A percentile compares a stretch with the other conserved stretches of the same genome.
phyloP scores from a whole-genome alignment of 1,140 invertebrate species.

The Megalopta genalis region DNA sequence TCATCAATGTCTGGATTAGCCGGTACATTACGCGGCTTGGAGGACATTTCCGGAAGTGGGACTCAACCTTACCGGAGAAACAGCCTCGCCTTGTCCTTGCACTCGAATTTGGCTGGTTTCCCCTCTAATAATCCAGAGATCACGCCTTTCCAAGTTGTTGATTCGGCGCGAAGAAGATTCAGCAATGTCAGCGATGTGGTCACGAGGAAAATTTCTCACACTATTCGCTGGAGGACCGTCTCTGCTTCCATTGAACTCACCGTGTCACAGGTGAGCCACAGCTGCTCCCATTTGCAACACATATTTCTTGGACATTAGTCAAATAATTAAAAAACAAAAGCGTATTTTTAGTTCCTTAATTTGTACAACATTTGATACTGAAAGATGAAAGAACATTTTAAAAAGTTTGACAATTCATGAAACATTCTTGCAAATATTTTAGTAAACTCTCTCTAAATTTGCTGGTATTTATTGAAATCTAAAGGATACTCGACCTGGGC shows the following conservation, averaged over 20 bases:
- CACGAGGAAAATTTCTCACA: slow-evolving; percentile 85
- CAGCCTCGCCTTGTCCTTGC: slow-evolving; percentile 68
- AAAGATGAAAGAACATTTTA: too few species aligned
- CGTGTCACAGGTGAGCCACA: slow-evolving; percentile 75
- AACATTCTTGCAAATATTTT: too few species aligned
- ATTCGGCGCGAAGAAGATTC: slow-evolving; percentile 81
- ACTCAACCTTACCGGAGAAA: slow-evolving; percentile 59
- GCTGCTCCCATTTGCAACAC: not conserved
- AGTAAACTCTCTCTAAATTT: too few species aligned
- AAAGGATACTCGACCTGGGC: too few species aligned
- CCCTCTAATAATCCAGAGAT: slow-evolving; percentile 32
- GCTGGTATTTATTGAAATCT: too few species aligned
- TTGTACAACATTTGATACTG: too few species aligned
- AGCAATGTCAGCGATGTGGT: slow-evolving; percentile 87
- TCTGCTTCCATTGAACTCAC: slow-evolving; percentile 81
- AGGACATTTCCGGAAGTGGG: slow-evolving; percentile 29
- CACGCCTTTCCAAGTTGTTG: slow-evolving; percentile 66
- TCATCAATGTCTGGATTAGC: slow-evolving; percentile 44
- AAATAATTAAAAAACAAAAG: not conserved
- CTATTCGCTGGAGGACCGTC: slow-evolving; percentile 84
- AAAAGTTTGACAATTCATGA: too few species aligned
- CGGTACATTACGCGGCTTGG: slow-evolving; percentile 27
- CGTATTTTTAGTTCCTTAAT: too few species aligned
- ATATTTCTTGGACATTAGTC: too few species aligned
- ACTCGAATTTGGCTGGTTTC: slow-evolving; percentile 68